Evolutionary conservation across 2,888 invertebrate genomes (phyloP), one percentile per base, ranked within the genome.

Genomic region (Cheilosia urbana): DNA sequence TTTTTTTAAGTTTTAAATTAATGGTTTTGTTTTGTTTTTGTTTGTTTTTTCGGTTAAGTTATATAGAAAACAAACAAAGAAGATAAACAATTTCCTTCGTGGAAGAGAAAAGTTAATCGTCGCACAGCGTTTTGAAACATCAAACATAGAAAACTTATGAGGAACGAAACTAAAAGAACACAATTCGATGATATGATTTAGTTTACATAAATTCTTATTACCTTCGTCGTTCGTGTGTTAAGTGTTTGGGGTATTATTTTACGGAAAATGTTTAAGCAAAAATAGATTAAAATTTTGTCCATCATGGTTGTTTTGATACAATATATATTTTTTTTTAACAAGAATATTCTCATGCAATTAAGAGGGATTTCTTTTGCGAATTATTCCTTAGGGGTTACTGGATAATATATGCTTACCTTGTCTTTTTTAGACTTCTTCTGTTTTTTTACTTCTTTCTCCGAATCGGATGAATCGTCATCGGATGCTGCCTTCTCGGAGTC

Each of bases 381-480:
- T 76, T 68, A 60, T 45, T 66, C 11, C 45, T 40, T 83, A 51
- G 9, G 55, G 34, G 21, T 34, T 11, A 24, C 27, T 49, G 53
- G 21, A 24, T 58, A 9, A 17, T 42, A 24, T 55, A 15, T 65
- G 85, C 87, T 90, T 88, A 92, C 92, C 90, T 92, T 92, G 53
- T 92, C 91, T 88, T 92, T 92, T 88, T 91, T 92, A 47, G 90
- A 89, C 87, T 91, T 91, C 88, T 92, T 92, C 58, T 89, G 89
- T 75, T 90, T 92, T 88, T 90, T 92, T 78, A 89, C 71, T 80
- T 92, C 93, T 37, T 91, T 92, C 83, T 92, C 88, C 4, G 93
- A 93, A 65, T 92, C 93, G 75, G 91, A 87, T 45, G 92, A 92
- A 71, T 91, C 91, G 91, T 93, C 93, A 49, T 90, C 90, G 69